Conservation (phyloP, 2,113 vertebrate species). For the Pygoscelis antarcticus region DNA sequence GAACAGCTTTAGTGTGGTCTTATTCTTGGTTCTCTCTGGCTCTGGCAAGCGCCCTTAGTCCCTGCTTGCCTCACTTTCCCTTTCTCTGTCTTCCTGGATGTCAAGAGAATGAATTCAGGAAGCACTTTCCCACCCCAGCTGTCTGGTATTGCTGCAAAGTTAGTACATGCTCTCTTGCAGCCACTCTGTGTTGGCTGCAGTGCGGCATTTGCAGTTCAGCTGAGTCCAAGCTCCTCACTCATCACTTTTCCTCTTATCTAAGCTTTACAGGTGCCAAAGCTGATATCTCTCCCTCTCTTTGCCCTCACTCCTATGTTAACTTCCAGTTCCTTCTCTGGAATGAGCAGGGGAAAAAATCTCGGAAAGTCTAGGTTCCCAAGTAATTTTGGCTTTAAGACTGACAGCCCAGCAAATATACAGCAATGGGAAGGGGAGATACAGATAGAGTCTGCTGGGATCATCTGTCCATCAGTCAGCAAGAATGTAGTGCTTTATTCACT, state of each 20-base stretch:
- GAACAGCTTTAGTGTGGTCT: background rate
- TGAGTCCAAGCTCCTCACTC: background rate
- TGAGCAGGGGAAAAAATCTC: background rate
- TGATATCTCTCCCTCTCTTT: background rate
- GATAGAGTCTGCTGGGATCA: background rate
- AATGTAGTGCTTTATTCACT: conserved; percentile 33
- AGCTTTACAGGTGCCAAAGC: background rate
- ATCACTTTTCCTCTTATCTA: background rate
- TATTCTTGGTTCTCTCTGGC: background rate
- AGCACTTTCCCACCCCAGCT: background rate
- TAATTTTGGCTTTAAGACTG: background rate
- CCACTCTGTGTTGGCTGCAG: background rate
- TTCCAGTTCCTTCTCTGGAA: background rate
- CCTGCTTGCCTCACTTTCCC: background rate
- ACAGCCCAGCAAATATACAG: background rate
- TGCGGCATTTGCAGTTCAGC: background rate
- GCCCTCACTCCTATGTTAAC: background rate
- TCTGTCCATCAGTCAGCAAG: conserved; percentile 24
- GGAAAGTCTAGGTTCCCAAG: background rate
- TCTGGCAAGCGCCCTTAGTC: background rate
- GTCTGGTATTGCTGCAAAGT: background rate
- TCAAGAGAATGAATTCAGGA: background rate
- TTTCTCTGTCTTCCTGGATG: background rate
- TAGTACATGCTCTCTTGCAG: background rate
- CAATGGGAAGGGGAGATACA: background rate